A percentile compares a stretch with the other conserved stretches of the same genome.
These are phyloP conservation scores for Leptinotarsa juncta DNA, from an alignment of 2,888 invertebrate genomes.

Conservation along the genomic window DNA sequence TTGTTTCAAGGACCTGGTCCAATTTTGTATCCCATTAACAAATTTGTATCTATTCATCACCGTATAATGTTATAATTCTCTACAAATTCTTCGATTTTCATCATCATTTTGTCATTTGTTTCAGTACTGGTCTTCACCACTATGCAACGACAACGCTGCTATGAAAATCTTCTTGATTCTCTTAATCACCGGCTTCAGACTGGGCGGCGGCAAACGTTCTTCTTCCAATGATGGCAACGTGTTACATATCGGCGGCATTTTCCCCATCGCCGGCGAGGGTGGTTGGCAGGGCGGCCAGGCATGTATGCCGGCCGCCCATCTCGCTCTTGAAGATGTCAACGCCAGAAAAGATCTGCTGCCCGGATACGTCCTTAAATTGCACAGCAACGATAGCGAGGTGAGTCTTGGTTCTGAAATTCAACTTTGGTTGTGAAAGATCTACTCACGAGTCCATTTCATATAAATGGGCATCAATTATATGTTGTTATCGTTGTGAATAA, in stretches of 20 bases:
- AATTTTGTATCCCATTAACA: too few relatives aligned
- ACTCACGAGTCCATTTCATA: too few relatives aligned
- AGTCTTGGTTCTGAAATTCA: constrained; percentile 49
- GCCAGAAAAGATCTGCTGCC: constrained; percentile 87
- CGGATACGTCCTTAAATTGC: constrained; percentile 89
- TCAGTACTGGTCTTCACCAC: constrained; percentile 62
- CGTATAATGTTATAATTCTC: too few relatives aligned
- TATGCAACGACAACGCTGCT: constrained; percentile 61
- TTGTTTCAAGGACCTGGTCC: too few relatives aligned
- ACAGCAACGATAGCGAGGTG: constrained; percentile 98
- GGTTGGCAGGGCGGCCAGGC: constrained; percentile 99
- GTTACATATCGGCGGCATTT: constrained; percentile 96
- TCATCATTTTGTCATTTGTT: constrained; percentile 40
- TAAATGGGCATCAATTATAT: too few relatives aligned
- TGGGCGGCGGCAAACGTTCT: constrained; percentile 35
- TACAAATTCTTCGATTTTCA: too few relatives aligned
- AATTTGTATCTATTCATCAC: too few relatives aligned
- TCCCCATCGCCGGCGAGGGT: constrained; percentile 95
- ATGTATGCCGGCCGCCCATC: constrained; percentile 96
- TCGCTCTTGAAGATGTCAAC: constrained; percentile 97
- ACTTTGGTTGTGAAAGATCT: too few relatives aligned
- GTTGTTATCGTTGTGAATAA: too few relatives aligned
- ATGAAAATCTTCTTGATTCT: constrained; percentile 55
- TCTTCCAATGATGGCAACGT: constrained; percentile 69
- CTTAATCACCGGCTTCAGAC: constrained; percentile 20